Conservation (phyloP, 2,888 invertebrate genomes). For the Drosophila crucigera region DNA sequence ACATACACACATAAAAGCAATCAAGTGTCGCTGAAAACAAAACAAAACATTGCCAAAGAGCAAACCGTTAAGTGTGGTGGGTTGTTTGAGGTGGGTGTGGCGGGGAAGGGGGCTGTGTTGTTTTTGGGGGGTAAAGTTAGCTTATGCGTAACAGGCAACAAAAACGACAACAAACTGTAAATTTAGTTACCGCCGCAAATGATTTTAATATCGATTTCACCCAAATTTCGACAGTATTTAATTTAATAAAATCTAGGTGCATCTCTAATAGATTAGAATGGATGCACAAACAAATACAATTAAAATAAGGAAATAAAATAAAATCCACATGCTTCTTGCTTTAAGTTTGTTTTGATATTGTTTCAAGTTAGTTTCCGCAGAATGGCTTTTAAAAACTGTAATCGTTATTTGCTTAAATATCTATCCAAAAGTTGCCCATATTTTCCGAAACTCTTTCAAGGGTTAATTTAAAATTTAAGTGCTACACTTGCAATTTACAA, state of each 20-base stretch:
- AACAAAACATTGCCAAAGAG: constrained; percentile 61
- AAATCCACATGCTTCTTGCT: background rate
- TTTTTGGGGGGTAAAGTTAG: constrained; percentile 22
- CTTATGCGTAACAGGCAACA: constrained; percentile 55
- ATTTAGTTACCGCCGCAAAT: constrained; percentile 38
- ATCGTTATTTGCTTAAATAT: background rate
- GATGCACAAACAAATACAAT: background rate
- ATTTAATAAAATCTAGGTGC: background rate
- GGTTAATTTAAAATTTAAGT: background rate
- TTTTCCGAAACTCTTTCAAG: background rate
- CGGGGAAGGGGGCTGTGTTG: background rate
- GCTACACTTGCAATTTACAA: background rate
- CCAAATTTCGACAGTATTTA: constrained; percentile 13
- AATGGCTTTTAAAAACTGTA: background rate
- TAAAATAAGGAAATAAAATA: background rate
- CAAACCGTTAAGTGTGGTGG: constrained; percentile 21
- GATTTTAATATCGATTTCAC: constrained; percentile 23
- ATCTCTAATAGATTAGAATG: background rate
- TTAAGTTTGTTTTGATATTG: background rate
- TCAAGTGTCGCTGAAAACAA: constrained; percentile 73
- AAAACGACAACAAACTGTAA: constrained; percentile 47
- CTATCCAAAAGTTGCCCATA: background rate
- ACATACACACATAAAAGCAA: constrained; percentile 54
- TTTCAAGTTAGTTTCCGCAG: background rate
- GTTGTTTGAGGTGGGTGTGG: background rate